Base-by-base conservation (phyloP, 2,797 vertebrate genomes). In the Hippocampus kuda region DNA sequence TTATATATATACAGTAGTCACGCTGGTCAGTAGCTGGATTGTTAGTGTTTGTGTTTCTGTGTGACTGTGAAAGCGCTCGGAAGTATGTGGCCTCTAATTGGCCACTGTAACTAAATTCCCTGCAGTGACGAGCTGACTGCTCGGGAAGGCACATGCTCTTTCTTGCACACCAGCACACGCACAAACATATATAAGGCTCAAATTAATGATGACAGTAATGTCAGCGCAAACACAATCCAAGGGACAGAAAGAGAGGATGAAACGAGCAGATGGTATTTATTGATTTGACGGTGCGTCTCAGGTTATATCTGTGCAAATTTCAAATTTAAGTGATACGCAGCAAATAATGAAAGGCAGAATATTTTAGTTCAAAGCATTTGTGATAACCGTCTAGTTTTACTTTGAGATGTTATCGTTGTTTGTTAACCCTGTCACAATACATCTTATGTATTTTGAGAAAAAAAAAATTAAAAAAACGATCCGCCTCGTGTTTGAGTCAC, bases 151-250 rank as follows among this genome's bases (percentile, higher is more conserved):
- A 46, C 26, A 44, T 48, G 64, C 65, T 57, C 65, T 63, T 26
- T 38, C 46, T 38, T 38, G 34, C 34, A 53, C 34, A 24, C 66
- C 64, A 62, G 54, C 56, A 49, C 62, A 18, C 70, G 69, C 61
- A 68, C 57, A 66, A 34, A 34, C 22, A 38, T 10, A 27, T 44
- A 65, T 48, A 48, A 59, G 46, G 64, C 67, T 56, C 34, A 77
- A 83, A 79, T 83, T 83, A 85, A 83, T 77, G 79, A 81, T 49
- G 73, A 62, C 70, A 72, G 73, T 78, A 72, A 81, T 79, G 82
- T 74, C 78, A 75, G 72, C 72, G 70, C 57, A 59, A 72, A 70
- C 67, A 57, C 13, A 20, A 54, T 18, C 66, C 72, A 73, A 70
- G 69, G 4, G 4, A 57, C 53, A 78, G 62, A 41, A 42, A 49